phyloP scores from a whole-genome alignment of 2,888 invertebrate species.

The Drosophila tanythrix region DNA sequence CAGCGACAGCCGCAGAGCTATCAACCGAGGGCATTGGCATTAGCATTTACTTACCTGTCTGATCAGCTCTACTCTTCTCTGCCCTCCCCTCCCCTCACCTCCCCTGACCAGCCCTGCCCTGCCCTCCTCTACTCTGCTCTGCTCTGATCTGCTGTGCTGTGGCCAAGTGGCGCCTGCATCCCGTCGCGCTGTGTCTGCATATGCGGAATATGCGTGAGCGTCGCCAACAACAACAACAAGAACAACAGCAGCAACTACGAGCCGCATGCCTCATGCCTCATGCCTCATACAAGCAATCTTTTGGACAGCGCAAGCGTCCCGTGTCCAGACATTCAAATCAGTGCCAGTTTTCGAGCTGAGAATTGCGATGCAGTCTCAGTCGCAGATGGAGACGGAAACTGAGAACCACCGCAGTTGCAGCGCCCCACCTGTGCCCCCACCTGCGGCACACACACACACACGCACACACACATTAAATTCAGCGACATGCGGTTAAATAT shows the following conservation, averaged over 20 bases:
- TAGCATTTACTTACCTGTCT: constrained; percentile 58
- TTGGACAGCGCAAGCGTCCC: constrained; percentile 39
- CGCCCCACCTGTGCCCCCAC: constrained; percentile 31
- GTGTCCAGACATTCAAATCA: constrained; percentile 74
- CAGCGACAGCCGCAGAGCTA: constrained; percentile 24
- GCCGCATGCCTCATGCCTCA: constrained; percentile 9
- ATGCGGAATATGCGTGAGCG: constrained; percentile 83
- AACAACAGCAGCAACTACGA: constrained; percentile 23
- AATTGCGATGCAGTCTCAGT: constrained; percentile 23
- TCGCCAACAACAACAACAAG: constrained; percentile 38
- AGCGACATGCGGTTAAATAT: constrained; percentile 80
- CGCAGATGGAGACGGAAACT: constrained; percentile 3
- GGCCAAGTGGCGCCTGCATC: constrained; percentile 84
- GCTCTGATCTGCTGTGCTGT: constrained; percentile 36
- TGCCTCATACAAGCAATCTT: constrained; percentile 39
- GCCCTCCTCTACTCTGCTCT: neutral
- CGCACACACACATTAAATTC: constrained; percentile 59
- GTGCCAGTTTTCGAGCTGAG: constrained; percentile 47
- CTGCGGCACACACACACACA: constrained; percentile 46
- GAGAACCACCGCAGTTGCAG: constrained; percentile 47
- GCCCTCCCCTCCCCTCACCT: neutral
- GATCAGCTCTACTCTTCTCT: neutral
- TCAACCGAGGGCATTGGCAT: constrained; percentile 58
- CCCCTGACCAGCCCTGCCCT: neutral
- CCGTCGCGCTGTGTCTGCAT: constrained; percentile 85